Evolutionary conservation across 2,113 vertebrate genomes (phyloP), one percentile per base, ranked within the genome.

Genomic region (Spea multiplicata): DNA sequence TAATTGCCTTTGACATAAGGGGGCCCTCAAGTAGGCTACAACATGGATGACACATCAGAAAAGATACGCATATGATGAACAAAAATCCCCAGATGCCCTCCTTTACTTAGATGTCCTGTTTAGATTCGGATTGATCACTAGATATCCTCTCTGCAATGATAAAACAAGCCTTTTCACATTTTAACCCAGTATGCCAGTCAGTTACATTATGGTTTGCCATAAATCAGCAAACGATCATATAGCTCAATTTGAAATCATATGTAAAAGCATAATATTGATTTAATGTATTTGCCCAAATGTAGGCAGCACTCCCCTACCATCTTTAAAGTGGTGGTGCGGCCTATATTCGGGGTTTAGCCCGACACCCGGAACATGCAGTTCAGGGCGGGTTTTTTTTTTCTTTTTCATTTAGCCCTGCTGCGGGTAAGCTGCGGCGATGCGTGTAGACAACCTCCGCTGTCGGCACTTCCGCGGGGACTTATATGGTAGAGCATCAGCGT

Each of bases 101-200:
- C 62, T 81, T 81, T 80, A 73, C 78, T 82, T 49, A 82, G 74
- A 81, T 59, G 84, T 83, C 78, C n/a, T n/a, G 50, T 59, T 53
- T 5, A 4, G 52, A 53, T 14, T 57, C 45, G 16, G 12, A 17
- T 12, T 14, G 55, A 10, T 55, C 6, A 52, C 44, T 59, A 68
- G 12, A 68, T 14, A 16, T 44, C 4, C 30, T 53, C 16, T 71
- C 16, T 5, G 5, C 5, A 66, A 66, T 4, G 49, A 71, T n/a
- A 71, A n/a, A 71, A 50, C 49, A 53, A 6, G 14, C 69, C 30
- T 71, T 45, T 52, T 71, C 48, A 53, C 30, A 30, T 30, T 30
- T 30, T 30, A 59, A 59, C 10, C 4, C 55, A 13, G 6, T 9
- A 59, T 9, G 55, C 8, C 55, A 59, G 55, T 13, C 55, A 59